Base-by-base conservation (phyloP, 2,888 invertebrate genomes). In the Lasius fuliginosus region DNA sequence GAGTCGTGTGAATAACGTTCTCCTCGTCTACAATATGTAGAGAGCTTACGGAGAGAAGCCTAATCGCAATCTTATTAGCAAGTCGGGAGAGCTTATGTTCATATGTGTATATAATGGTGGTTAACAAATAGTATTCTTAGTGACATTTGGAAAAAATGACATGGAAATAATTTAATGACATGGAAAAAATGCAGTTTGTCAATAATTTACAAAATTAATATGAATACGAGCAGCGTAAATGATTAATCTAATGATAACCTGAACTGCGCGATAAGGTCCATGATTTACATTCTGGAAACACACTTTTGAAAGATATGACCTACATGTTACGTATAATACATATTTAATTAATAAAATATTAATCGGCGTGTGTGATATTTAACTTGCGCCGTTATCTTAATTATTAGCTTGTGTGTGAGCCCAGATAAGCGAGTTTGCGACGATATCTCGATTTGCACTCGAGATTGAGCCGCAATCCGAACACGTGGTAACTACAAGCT, bases 51-150 rank as follows among this genome's bases (percentile, higher is more conserved):
- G 74, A 40, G 69, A 68, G 90, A 89, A 90, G 69, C 87, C 87
- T 85, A 90, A 90, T 88, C 60, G 75, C 75, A 90, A 90, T 89
- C 89, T 87, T 71, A 83, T 89, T 89, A 89, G 83, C 40, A 62
- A 87, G 67, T 33, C n/a, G 46, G 68, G 30, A 23, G 49, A 84
- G 85, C 84, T 74, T 33, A 73, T 82, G 82, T 88, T 83, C 77
- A 53, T 30, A 4, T 30, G 30, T 58, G 27, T 49, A 74, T 49
- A 74, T 84, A 87, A 85, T 64, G 83, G n/a, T 68, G 76, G 30
- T 79, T 76, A 81, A 82, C 81, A 88, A 89, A 56, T 81, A 82
- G 60, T 75, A 76, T 67, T 77, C 69, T 56, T 36, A 83, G 62
- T 77, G 87, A 73, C 30, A 30, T 3, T 3, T 33, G 23, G 0